Evolutionary conservation across 2,888 invertebrate species (phyloP).

Genomic region (Leptinotarsa peninsularis): DNA sequence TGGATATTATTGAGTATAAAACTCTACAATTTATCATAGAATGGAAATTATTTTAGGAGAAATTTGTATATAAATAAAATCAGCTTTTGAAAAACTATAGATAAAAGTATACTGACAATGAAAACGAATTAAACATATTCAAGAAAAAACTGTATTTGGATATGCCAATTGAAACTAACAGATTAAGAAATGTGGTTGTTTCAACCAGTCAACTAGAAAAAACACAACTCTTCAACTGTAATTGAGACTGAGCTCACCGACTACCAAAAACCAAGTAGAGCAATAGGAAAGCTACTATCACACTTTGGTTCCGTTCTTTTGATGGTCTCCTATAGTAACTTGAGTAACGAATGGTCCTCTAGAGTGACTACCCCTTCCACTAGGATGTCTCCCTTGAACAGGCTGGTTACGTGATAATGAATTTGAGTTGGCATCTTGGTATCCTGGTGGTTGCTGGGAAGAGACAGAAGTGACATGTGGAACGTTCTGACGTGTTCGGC

Average conservation of each 20-base stretch:
- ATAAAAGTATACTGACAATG: neutral
- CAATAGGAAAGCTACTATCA: slow-evolving; percentile 41
- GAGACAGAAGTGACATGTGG: slow-evolving; percentile 46
- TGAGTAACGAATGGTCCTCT: slow-evolving; percentile 74
- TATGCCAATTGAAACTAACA: neutral
- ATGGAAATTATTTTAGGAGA: no score
- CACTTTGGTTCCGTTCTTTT: slow-evolving; percentile 65
- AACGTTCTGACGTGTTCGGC: slow-evolving; percentile 52
- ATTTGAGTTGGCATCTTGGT: slow-evolving; percentile 60
- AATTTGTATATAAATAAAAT: no score
- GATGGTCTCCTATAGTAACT: slow-evolving; percentile 72
- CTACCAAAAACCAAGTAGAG: neutral
- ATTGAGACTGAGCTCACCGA: neutral
- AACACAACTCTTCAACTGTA: neutral
- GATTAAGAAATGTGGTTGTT: neutral
- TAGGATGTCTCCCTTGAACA: slow-evolving; percentile 44
- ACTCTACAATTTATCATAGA: no score
- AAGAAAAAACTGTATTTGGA: no score
- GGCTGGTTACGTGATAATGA: slow-evolving; percentile 57
- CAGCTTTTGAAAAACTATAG: no score
- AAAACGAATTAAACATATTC: no score
- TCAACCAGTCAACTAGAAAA: neutral
- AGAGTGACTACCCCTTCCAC: slow-evolving; percentile 43
- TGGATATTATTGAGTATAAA: no score
- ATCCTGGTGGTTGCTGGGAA: slow-evolving; percentile 40